Evolutionary conservation across 2,888 invertebrate species (phyloP), one percentile per base, ranked within the genome.

Genomic region (Trissolcus japonicus): DNA sequence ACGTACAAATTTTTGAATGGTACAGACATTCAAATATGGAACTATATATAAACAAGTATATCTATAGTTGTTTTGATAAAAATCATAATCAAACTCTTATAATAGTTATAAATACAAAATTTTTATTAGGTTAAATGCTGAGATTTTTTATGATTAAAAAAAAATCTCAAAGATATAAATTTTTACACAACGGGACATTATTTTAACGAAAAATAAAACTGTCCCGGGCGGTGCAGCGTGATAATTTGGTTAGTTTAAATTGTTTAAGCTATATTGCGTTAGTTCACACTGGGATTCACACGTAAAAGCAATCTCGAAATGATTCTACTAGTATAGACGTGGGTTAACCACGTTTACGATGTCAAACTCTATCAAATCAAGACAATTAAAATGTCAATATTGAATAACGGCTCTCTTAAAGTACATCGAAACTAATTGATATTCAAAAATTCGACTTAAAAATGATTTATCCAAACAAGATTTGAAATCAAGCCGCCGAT

Each of bases 311-410:
- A 46, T 51, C 51, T 51, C 17, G 51, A 51, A 17, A 19, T 51
- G 16, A 51, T 51, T 51, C 19, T 51, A 17, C 2, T 7, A 51
- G 19, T 17, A 51, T 51, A 51, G 19, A 17, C 17, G 16, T 51
- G 17, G 19, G 51, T 17, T 51, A 17, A 51, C 51, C 19, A 17
- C 51, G 51, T 19, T 51, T 51, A 51, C 16, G 17, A 51, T 51
- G 51, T 17, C 51, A 51, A 51, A 51, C 19, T 51, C 51, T 21
- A 19, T 51, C 51, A 11, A 16, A 51, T 51, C 51, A 51, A 51
- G 51, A 51, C 51, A 51, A 51, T 51, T 51, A 51, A 51, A 51
- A 51, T 51, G 51, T 51, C 51, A 51, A 51, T 46, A 51, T 51
- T 51, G 19, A 51, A 51, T 51, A 51, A 51, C 19, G 51, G 51